Evolutionary conservation across 2,888 invertebrate genomes (phyloP).

Genomic region (Cantharis nigra): DNA sequence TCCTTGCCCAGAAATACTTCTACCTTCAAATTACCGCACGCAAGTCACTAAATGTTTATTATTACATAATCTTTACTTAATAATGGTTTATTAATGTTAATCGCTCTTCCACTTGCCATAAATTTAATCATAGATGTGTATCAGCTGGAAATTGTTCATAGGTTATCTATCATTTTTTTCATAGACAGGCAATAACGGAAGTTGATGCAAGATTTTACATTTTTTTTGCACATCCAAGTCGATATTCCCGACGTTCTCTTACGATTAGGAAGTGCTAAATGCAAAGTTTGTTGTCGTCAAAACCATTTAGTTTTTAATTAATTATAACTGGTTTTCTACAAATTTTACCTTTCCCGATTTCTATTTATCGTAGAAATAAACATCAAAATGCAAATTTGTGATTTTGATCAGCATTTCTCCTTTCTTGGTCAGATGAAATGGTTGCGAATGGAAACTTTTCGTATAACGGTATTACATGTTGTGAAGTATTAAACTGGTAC

Average conservation of each 20-base stretch:
- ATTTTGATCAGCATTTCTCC: slow-evolving; percentile 5
- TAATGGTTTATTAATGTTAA: background rate
- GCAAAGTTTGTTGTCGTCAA: background rate
- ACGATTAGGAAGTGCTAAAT: background rate
- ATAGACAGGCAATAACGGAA: background rate
- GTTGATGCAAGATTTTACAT: background rate
- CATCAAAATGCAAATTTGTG: background rate
- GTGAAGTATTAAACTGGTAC: background rate
- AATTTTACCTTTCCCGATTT: background rate
- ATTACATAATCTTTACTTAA: background rate
- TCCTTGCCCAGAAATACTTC: background rate
- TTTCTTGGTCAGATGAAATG: background rate
- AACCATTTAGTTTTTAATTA: background rate
- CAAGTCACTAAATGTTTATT: background rate
- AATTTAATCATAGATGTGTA: background rate
- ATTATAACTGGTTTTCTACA: background rate
- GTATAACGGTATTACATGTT: background rate
- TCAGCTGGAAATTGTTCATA: background rate
- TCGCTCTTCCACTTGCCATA: background rate
- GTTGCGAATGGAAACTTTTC: background rate
- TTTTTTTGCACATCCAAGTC: background rate
- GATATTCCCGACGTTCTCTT: background rate
- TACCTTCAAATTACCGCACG: background rate
- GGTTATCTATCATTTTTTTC: background rate
- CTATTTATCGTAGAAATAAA: background rate